phyloP scores from a whole-genome alignment of 2,113 vertebrate species.

The Propithecus coquereli region DNA sequence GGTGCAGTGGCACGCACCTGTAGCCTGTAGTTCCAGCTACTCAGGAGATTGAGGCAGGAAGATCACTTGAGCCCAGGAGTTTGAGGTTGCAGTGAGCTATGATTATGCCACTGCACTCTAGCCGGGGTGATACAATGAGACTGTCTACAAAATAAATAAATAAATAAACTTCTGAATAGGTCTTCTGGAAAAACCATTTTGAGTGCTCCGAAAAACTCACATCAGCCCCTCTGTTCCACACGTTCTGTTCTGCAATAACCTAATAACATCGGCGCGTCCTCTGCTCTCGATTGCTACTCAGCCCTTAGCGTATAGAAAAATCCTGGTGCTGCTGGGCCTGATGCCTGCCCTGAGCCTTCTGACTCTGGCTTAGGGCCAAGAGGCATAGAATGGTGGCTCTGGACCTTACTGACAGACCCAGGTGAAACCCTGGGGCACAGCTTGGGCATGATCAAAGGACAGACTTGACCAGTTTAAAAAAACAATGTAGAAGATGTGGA shows the following conservation, averaged over 20 bases:
- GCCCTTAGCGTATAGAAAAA: neutral
- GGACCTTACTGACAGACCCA: neutral
- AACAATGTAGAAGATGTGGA: neutral
- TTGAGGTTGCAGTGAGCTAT: too few species aligned
- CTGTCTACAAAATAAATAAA: too few species aligned
- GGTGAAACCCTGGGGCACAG: neutral
- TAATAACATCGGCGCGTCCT: neutral
- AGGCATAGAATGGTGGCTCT: neutral
- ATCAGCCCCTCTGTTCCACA: neutral
- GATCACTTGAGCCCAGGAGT: too few species aligned
- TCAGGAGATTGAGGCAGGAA: too few species aligned
- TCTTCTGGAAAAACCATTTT: neutral
- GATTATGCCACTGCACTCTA: too few species aligned
- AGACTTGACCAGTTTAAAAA: neutral
- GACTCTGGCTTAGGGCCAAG: neutral
- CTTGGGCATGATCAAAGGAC: neutral
- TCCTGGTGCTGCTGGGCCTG: neutral
- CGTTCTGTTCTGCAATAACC: neutral
- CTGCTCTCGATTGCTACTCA: neutral
- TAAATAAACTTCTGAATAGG: neutral
- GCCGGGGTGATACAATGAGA: too few species aligned
- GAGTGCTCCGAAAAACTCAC: neutral
- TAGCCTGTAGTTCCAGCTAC: too few species aligned
- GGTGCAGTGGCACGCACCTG: too few species aligned
- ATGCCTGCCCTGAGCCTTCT: neutral